Evolutionary conservation across 2,797 vertebrate genomes (phyloP).

Genomic region (Fratercula arctica): DNA sequence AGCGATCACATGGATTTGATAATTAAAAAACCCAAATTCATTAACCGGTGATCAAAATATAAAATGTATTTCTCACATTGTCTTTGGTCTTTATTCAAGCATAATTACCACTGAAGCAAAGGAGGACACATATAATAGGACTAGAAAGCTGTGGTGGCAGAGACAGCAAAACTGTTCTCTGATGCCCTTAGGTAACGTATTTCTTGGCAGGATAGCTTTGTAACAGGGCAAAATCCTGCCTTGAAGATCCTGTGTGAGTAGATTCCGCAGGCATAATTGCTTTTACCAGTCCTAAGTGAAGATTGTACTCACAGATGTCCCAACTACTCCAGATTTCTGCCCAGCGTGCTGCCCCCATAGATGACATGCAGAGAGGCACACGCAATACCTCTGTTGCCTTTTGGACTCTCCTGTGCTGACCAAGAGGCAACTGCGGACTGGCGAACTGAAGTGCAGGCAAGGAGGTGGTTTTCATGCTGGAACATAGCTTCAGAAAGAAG

Average conservation of each 20-base stretch:
- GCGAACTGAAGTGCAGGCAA: not conserved
- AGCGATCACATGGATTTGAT: not conserved
- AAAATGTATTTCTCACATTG: not conserved
- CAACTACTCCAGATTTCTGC: not conserved
- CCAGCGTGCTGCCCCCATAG: not conserved
- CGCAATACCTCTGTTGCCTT: not conserved
- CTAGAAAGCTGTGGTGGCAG: not conserved
- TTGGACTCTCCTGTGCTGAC: not conserved
- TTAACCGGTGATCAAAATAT: not conserved
- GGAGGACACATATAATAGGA: not conserved
- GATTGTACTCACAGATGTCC: not conserved
- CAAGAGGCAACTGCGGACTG: not conserved
- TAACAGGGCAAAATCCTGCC: not conserved
- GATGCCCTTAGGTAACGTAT: not conserved
- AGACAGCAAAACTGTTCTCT: not conserved
- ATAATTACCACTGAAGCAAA: not conserved
- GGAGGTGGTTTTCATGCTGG: not conserved
- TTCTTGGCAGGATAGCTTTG: not conserved
- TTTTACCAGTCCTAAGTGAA: not conserved
- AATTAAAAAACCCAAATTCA: not conserved
- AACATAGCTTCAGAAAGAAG: not conserved
- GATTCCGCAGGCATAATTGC: not conserved
- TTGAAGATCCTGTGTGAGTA: not conserved
- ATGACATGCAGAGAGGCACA: not conserved
- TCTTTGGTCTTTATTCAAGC: not conserved